Conservation (phyloP, 2,797 vertebrate species). For the Macroramphosus scolopax region DNA sequence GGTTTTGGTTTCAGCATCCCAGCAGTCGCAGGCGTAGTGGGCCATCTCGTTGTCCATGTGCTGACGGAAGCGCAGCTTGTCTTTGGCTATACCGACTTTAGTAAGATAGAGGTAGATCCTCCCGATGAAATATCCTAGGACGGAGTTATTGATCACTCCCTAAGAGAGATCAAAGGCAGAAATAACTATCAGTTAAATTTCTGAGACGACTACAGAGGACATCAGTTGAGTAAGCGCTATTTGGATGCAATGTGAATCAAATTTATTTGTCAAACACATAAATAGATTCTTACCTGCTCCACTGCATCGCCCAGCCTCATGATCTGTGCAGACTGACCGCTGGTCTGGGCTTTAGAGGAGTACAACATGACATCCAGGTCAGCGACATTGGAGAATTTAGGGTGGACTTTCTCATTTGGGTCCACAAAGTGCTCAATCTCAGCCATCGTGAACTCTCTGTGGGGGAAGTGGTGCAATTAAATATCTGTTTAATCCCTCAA, state of each 20-base stretch:
- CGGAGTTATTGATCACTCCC: slow-evolving; percentile 98
- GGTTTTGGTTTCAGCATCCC: slow-evolving; percentile 98
- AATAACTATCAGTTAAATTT: neutral
- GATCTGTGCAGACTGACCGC: slow-evolving; percentile 89
- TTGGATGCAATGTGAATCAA: too few relatives aligned
- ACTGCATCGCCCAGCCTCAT: slow-evolving; percentile 95
- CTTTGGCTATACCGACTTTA: slow-evolving; percentile 91
- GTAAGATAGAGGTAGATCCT: slow-evolving; percentile 98
- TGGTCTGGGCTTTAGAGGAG: slow-evolving; percentile 95
- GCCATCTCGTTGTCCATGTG: slow-evolving; percentile 99
- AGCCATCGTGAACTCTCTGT: slow-evolving; percentile 98
- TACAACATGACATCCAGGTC: slow-evolving; percentile 88
- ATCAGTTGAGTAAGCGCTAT: too few relatives aligned
- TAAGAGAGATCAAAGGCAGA: slow-evolving; percentile 44
- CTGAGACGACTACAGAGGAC: too few relatives aligned
- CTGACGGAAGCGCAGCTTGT: slow-evolving; percentile 96
- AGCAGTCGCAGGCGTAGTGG: slow-evolving; percentile 98
- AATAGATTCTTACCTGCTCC: slow-evolving; percentile 82
- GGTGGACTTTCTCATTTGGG: slow-evolving; percentile 91
- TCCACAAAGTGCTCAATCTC: slow-evolving; percentile 99
- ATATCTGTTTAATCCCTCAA: neutral
- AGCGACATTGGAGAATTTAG: slow-evolving; percentile 89
- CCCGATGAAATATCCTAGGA: slow-evolving; percentile 97
- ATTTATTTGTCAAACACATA: too few relatives aligned
- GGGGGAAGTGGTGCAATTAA: neutral